A percentile compares a stretch with the other conserved stretches of the same genome.
phyloP scores from a whole-genome alignment of 2,888 invertebrate species.

The Callimorpha dominula region DNA sequence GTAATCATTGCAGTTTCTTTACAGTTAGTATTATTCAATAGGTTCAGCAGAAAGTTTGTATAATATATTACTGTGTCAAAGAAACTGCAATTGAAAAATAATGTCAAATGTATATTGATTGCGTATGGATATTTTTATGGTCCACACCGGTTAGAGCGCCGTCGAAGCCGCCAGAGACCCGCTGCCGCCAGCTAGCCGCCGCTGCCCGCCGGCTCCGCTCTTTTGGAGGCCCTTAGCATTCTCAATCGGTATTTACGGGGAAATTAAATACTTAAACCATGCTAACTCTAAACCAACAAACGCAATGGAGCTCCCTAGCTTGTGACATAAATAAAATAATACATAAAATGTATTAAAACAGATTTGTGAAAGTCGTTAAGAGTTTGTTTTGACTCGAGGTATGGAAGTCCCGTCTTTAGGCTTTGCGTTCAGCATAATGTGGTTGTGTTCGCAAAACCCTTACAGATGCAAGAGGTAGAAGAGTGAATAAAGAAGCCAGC shows the following conservation, averaged over 20 bases:
- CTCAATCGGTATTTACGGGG: conserved; percentile 86
- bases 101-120: conserved; percentile 85
- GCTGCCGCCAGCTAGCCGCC: conserved; percentile 74
- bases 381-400: conserved; percentile 79
- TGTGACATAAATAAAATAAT: conserved; percentile 43
- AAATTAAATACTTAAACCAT: conserved; percentile 83
- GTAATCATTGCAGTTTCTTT: conserved; percentile 87
- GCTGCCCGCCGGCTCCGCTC: conserved; percentile 77
- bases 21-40: conserved; percentile 42
- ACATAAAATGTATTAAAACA: conserved; percentile 52
- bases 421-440: conserved; percentile 85
- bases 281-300: conserved; percentile 76
- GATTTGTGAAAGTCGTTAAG: conserved; percentile 72
- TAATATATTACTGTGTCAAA: conserved; percentile 57
- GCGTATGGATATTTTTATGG: conserved; percentile 87
- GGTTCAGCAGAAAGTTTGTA: conserved; percentile 30
- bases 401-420: conserved; percentile 80
- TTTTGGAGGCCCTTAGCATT: conserved; percentile 85
- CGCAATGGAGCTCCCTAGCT: conserved; percentile 69
- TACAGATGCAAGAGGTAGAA: conserved; percentile 82
- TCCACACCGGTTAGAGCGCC: conserved; percentile 84
- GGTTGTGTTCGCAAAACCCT: conserved; percentile 86
- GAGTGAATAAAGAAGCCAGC: conserved; percentile 65
- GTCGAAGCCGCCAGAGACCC: conserved; percentile 73
- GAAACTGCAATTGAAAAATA: conserved; percentile 84